Evolutionary conservation across 2,113 vertebrate species (phyloP).

Genomic region (Gymnobelideus leadbeateri): DNA sequence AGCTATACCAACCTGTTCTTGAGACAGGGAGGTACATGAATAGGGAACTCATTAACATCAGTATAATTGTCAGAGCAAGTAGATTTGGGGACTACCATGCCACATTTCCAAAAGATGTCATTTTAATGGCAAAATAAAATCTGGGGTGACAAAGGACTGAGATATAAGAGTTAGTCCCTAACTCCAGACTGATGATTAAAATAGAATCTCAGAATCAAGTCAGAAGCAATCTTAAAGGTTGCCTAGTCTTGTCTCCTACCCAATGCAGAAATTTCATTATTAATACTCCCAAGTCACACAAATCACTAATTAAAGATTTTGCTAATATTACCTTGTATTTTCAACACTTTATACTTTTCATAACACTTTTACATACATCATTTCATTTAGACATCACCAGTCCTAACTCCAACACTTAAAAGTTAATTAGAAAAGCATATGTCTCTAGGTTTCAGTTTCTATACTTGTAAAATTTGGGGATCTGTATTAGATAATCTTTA

Average conservation of each 20-base stretch:
- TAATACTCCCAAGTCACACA: background rate
- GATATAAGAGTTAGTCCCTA: background rate
- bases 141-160: background rate
- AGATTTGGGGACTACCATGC: background rate
- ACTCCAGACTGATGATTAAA: background rate
- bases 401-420: background rate
- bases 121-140: background rate
- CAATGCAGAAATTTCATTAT: background rate
- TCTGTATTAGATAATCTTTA: background rate
- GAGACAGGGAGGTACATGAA: background rate
- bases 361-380: background rate
- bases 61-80: background rate
- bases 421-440: background rate
- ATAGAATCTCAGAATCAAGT: background rate
- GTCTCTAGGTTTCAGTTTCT: background rate
- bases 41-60: background rate
- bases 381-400: background rate
- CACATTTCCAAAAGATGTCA: background rate
- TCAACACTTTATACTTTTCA: background rate
- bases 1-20: slow-evolving; percentile 19
- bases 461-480: background rate
- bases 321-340: background rate
- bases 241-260: background rate
- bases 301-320: background rate
- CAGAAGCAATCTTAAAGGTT: background rate